phyloP scores from a whole-genome alignment of 2,888 invertebrate genomes.

The Fragum whitleyi region DNA sequence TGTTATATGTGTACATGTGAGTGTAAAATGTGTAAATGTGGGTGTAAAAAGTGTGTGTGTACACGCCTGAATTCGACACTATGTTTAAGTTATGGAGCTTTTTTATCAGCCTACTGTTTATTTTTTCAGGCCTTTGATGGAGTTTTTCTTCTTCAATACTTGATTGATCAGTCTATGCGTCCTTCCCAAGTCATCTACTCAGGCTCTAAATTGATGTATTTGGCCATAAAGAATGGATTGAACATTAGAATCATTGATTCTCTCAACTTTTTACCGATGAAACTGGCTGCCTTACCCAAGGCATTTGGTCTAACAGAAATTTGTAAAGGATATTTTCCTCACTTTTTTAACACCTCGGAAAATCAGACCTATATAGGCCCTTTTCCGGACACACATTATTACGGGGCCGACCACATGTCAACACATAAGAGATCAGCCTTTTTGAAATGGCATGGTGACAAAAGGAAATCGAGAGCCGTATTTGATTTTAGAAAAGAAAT shows the following conservation, averaged over 20 bases:
- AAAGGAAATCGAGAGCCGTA: neutral
- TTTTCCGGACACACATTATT: constrained; percentile 37
- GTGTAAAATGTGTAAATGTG: too few relatives aligned
- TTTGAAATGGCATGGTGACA: constrained; percentile 32
- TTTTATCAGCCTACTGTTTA: too few relatives aligned
- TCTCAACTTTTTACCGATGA: constrained; percentile 55
- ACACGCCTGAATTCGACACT: too few relatives aligned
- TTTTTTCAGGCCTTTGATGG: constrained; percentile 48
- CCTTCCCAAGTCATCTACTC: constrained; percentile 22
- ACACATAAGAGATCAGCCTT: constrained; percentile 20
- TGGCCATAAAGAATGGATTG: constrained; percentile 37
- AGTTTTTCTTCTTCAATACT: constrained; percentile 51
- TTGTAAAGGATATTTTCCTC: constrained; percentile 51
- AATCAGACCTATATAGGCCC: constrained; percentile 51
- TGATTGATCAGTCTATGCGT: constrained; percentile 42
- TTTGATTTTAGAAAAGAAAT: constrained; percentile 50
- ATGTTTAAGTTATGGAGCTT: too few relatives aligned
- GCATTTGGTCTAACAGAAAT: constrained; percentile 54
- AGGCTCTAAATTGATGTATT: constrained; percentile 43
- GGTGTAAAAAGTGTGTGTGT: too few relatives aligned
- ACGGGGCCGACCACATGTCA: constrained; percentile 12
- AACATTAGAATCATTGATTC: constrained; percentile 40
- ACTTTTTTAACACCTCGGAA: constrained; percentile 55
- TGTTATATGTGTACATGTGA: too few relatives aligned
- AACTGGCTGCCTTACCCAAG: constrained; percentile 48